Percentiles rank a stretch among this genome's conserved stretches.
phyloP scores from a whole-genome alignment of 2,797 vertebrate genomes.

The Echeneis naucrates region DNA sequence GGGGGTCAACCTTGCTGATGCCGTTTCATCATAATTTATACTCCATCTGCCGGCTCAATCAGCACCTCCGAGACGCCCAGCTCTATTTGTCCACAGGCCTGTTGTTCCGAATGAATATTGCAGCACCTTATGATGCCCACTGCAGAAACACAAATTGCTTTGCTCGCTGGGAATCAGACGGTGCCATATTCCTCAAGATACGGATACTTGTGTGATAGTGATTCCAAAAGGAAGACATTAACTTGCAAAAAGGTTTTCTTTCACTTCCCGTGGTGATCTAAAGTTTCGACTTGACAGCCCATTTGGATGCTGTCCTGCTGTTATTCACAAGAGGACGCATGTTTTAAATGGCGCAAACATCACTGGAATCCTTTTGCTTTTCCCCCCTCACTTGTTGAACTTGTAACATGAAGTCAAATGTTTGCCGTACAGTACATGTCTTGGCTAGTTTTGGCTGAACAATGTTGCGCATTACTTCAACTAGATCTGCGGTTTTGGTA shows the following conservation, averaged over 20 bases:
- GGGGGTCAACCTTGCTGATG: constrained; percentile 77
- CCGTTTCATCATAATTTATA: constrained; percentile 85
- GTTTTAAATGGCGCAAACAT: constrained; percentile 77
- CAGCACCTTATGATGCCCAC: constrained; percentile 69
- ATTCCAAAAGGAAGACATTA: constrained; percentile 63
- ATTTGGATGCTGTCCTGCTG: constrained; percentile 64
- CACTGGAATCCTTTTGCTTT: constrained; percentile 59
- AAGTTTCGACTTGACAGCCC: constrained; percentile 64
- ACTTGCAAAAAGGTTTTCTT: constrained; percentile 53
- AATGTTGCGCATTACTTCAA: constrained; percentile 2
- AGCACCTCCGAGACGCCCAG: constrained; percentile 81
- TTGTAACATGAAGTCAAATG: constrained; percentile 60
- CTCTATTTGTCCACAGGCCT: constrained; percentile 68
- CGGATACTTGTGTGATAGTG: constrained; percentile 38
- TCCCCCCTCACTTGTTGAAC: constrained; percentile 47
- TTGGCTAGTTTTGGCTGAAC: constrained; percentile 32
- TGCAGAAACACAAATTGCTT: constrained; percentile 18
- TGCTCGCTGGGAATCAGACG: constrained; percentile 47
- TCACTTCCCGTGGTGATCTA: constrained; percentile 61
- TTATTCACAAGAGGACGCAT: constrained; percentile 66
- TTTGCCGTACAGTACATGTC: constrained; percentile 39
- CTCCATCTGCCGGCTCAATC: constrained; percentile 83
- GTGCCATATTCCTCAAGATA: constrained; percentile 27
- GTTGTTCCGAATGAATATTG: constrained; percentile 71
- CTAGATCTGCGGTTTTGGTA: constrained; percentile 1